These are phyloP conservation scores for Cyprinus carpio DNA, from an alignment of 2,113 vertebrate genomes.

Conservation along the genomic window DNA sequence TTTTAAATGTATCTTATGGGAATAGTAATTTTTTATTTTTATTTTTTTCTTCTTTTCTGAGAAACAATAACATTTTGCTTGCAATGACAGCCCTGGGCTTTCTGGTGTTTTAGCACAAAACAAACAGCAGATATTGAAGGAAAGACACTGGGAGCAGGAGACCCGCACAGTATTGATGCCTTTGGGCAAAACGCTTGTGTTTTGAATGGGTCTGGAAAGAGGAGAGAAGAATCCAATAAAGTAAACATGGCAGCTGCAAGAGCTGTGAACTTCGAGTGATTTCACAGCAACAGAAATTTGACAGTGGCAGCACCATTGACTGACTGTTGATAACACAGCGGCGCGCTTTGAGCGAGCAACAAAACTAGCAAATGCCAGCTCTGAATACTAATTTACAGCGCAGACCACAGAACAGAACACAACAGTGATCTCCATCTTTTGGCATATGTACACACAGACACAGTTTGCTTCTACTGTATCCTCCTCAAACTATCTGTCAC, in stretches of 20 bases:
- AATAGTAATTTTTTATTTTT: too few relatives aligned
- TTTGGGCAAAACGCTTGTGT: conserved; percentile 64
- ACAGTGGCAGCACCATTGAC: conserved; percentile 63
- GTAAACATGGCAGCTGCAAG: conserved; percentile 68
- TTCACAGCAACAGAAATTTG: conserved; percentile 67
- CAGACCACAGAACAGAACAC: conserved; percentile 24
- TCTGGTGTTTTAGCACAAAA: conserved; percentile 62
- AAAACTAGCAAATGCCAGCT: conserved; percentile 57
- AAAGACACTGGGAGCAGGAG: conserved; percentile 60
- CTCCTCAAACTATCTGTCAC: background rate
- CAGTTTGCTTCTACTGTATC: background rate
- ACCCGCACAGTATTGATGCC: conserved; percentile 58
- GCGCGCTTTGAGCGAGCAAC: conserved; percentile 62
- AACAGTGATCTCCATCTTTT: background rate
- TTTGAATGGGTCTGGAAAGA: conserved; percentile 52
- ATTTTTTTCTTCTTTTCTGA: too few relatives aligned
- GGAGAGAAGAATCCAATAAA: conserved; percentile 60
- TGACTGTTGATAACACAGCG: conserved; percentile 68
- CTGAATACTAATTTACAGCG: conserved; percentile 67
- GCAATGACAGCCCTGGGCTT: conserved; percentile 59
- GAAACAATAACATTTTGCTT: conserved; percentile 54
- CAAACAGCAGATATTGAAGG: conserved; percentile 61
- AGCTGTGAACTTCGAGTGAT: conserved; percentile 68
- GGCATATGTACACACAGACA: background rate
- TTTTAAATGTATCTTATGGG: too few relatives aligned